Base-by-base conservation (phyloP, 92 coral and sea anemone species). In the Muricea muricata region DNA sequence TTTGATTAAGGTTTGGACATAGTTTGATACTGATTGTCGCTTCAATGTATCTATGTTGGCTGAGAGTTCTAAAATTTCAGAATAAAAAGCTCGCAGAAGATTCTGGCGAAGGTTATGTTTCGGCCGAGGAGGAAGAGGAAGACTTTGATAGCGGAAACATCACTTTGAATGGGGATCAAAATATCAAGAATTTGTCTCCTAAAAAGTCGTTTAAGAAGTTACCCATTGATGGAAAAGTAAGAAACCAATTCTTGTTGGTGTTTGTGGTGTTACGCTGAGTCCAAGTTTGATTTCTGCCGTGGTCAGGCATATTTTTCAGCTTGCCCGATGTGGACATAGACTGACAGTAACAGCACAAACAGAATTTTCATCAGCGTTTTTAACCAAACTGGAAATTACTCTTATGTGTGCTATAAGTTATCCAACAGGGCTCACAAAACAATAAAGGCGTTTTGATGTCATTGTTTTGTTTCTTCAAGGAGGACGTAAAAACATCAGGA, bases 51-150 rank as follows among this genome's bases (percentile, higher is more conserved):
- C n/a, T n/a, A n/a, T n/a, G n/a, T n/a, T n/a, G n/a, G n/a, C n/a
- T n/a, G n/a, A n/a, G n/a, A n/a, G n/a, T n/a, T 18, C 21, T 69
- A 47, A 41, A 14, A n/a, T 68, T 70, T 20, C 72, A 97, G 99
- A 94, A 94, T 65, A 97, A 97, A 73, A 97, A 93, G 71, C 89
- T 97, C 33, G 91, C 98, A 5, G 61, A 92, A 21, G 93, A 88
- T 79, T 81, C 90, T 31, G 91, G 85, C 58, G 87, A 92, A 20
- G 99, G 98, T 24, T 95, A 97, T 78, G 99, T 97, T 28, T 94
- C 98, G 37, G 96, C 92, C 12, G 99, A 97, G 15, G 98, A 93
- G 6, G 99, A 93, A 15, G 81, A 76, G 66, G 83, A 78, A 4
- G 99, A 93, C 3, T 79, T 90, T 58, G 98, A 93, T 1, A 37